phyloP scores from a whole-genome alignment of 2,888 invertebrate species.

The Tinea trinotella region DNA sequence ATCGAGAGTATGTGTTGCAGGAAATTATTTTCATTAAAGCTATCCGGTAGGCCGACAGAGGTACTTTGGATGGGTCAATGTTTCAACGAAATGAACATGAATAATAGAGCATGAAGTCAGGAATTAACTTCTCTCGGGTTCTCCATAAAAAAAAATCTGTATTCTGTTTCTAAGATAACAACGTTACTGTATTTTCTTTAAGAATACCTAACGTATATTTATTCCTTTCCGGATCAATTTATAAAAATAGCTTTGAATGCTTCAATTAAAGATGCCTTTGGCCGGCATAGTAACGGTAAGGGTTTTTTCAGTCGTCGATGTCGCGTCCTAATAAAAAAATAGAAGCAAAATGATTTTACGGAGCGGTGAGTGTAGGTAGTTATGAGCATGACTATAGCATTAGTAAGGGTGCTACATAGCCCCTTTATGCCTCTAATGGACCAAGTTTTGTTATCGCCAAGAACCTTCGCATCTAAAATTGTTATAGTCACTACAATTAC shows the following conservation, averaged over 20 bases:
- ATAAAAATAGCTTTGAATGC: no score
- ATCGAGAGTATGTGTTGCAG: not conserved
- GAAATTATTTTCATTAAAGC: not conserved
- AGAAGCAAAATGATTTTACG: no score
- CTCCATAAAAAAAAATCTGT: not conserved
- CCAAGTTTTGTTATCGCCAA: not conserved
- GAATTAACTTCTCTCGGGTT: not conserved
- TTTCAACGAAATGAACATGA: constrained; percentile 7
- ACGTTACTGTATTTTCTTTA: not conserved
- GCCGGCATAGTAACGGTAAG: no score
- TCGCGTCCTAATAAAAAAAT: no score
- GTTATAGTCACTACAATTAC: not conserved
- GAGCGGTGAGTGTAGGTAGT: no score
- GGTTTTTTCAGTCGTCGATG: no score
- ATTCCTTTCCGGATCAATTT: no score
- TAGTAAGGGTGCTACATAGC: not conserved
- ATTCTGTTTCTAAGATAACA: not conserved
- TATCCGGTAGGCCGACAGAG: not conserved
- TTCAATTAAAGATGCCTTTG: no score
- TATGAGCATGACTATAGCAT: not conserved
- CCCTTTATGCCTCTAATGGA: not conserved
- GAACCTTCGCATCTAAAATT: not conserved
- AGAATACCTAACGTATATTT: no score
- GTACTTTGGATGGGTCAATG: not conserved
- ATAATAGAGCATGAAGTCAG: not conserved